Evolutionary conservation across 2,797 vertebrate species (phyloP).

Genomic region (Artibeus lituratus): DNA sequence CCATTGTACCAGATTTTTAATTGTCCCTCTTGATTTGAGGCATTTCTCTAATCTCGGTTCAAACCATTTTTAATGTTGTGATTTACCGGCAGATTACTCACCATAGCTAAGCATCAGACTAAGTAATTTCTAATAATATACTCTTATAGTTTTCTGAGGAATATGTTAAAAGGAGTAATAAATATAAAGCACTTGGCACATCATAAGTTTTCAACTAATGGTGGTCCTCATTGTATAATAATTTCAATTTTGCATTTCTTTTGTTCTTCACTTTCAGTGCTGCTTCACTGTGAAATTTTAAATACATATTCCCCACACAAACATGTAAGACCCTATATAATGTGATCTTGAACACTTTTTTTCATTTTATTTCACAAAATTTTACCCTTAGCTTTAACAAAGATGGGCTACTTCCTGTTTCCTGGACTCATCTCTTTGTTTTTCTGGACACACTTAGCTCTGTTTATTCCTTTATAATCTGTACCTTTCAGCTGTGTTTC

Average conservation of each 20-base stretch:
- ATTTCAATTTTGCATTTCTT: neutral
- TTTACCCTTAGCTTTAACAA: neutral
- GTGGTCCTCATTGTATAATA: neutral
- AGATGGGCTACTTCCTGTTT: neutral
- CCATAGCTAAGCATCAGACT: neutral
- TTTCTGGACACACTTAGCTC: fast-evolving
- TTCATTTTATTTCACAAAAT: neutral
- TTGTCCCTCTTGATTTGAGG: neutral
- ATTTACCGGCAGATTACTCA: neutral
- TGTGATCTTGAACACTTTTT: neutral
- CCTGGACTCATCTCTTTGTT: neutral
- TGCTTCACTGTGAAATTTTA: neutral
- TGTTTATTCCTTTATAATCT: neutral
- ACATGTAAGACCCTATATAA: neutral
- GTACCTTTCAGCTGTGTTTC: neutral
- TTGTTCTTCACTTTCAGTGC: neutral
- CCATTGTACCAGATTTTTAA: neutral
- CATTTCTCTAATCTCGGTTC: neutral
- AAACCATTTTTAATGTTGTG: neutral
- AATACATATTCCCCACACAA: neutral
- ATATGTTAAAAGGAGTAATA: neutral
- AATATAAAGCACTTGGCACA: neutral
- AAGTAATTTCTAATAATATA: neutral
- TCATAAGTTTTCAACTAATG: neutral
- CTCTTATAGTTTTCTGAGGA: neutral